Percentiles rank a stretch among this genome's conserved stretches.
phyloP scores from a whole-genome alignment of 1,140 invertebrate genomes.

The Probaryconus sp. region DNA sequence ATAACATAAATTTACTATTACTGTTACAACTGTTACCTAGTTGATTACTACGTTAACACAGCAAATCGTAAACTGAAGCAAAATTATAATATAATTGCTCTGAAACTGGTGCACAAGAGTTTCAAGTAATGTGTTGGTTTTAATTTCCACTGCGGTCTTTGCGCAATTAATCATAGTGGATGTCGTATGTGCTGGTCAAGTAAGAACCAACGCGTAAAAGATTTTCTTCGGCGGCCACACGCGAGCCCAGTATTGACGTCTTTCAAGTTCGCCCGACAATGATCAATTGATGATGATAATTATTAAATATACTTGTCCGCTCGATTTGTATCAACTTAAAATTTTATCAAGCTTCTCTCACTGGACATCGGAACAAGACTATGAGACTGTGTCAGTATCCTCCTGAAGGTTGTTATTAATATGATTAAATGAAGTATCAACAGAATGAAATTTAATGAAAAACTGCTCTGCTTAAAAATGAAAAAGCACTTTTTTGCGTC shows the following conservation, averaged over 20 bases:
- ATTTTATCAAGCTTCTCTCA: too few species aligned
- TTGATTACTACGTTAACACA: not conserved
- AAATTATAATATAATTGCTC: not conserved
- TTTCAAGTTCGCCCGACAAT: slow-evolving; percentile 41
- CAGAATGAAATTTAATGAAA: too few species aligned
- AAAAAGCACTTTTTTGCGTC: slow-evolving; percentile 12
- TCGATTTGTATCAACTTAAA: too few species aligned
- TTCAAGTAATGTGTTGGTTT: slow-evolving; percentile 25
- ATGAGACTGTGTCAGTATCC: too few species aligned
- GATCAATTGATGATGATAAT: too few species aligned
- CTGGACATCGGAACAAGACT: too few species aligned
- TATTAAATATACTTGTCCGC: too few species aligned
- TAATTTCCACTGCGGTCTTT: slow-evolving; percentile 29
- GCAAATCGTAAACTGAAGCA: not conserved
- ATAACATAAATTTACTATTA: slow-evolving; percentile 25
- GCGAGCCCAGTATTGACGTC: slow-evolving; percentile 53
- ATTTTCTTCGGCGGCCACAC: slow-evolving; percentile 32
- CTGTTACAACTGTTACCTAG: slow-evolving; percentile 1
- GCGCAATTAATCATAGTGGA: slow-evolving; percentile 45
- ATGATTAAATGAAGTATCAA: too few species aligned
- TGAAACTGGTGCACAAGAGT: slow-evolving; percentile 8
- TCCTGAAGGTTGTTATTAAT: too few species aligned
- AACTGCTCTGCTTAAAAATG: slow-evolving; percentile 6
- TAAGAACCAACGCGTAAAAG: slow-evolving; percentile 36
- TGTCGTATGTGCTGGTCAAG: slow-evolving; percentile 31